Percentiles rank a stretch among this genome's conserved stretches.
Evolutionary conservation across 2,888 invertebrate genomes (phyloP).

Genomic region (Apotomis capreana): DNA sequence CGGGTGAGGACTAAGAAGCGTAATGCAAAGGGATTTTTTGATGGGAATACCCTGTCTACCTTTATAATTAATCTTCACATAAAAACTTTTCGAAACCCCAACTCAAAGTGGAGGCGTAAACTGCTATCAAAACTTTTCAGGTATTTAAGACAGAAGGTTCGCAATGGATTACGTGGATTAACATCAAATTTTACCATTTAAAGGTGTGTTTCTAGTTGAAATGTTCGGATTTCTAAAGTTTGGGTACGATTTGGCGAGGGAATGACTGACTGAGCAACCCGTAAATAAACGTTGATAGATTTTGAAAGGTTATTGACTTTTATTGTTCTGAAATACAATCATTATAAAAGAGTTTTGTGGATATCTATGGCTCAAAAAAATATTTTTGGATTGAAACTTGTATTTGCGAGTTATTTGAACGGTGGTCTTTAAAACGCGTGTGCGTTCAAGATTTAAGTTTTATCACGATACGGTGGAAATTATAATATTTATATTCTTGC

Average conservation of each 20-base stretch:
- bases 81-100: slow-evolving; percentile 35
- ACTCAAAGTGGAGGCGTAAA: slow-evolving; percentile 39
- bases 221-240: background rate
- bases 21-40: slow-evolving; percentile 35
- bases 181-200: slow-evolving; percentile 46
- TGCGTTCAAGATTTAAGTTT: no score
- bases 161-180: slow-evolving; percentile 58
- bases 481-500: no score
- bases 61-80: slow-evolving; percentile 40
- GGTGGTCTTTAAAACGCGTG: no score
- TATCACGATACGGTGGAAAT: no score
- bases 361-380: no score
- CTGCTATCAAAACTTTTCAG: slow-evolving; percentile 43
- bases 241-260: background rate
- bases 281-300: background rate
- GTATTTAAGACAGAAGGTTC: slow-evolving; percentile 44
- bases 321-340: no score
- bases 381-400: no score
- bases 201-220: slow-evolving; percentile 13
- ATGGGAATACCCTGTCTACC: slow-evolving; percentile 33
- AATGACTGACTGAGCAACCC: background rate
- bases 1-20: slow-evolving; percentile 12
- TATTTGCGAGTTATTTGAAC: no score
- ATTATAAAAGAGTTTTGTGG: no score
- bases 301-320: background rate